A percentile compares a stretch with the other conserved stretches of the same genome.
Evolutionary conservation across 2,113 vertebrate species (phyloP).

Genomic region (Hemicordylus capensis): DNA sequence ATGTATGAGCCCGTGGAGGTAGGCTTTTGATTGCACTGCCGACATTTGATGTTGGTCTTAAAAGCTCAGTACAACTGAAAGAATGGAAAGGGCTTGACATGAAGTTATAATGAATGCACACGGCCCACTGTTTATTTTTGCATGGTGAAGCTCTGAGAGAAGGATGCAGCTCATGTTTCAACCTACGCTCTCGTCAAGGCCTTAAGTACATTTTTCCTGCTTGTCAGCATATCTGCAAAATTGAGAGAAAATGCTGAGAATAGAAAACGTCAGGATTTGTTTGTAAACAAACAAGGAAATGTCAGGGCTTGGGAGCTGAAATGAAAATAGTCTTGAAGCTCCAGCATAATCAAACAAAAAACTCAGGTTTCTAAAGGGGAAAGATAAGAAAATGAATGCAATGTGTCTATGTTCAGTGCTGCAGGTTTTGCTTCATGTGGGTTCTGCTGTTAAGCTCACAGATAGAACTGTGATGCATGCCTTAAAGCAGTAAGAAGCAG

Average conservation of each 20-base stretch:
- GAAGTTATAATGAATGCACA: slow-evolving; percentile 28
- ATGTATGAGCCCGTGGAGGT: background rate
- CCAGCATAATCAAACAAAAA: background rate
- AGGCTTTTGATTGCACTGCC: slow-evolving; percentile 36
- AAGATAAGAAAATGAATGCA: background rate
- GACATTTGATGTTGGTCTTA: background rate
- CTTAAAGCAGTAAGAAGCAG: background rate
- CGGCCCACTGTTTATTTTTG: slow-evolving; percentile 27
- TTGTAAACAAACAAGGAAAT: background rate
- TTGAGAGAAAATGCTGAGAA: background rate
- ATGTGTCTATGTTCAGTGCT: background rate
- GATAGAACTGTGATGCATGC: background rate
- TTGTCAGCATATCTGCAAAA: background rate
- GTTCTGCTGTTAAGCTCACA: background rate
- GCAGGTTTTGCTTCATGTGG: no score
- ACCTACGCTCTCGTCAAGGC: background rate
- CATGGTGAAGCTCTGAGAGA: slow-evolving; percentile 30
- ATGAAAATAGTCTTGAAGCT: background rate
- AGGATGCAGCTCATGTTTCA: background rate
- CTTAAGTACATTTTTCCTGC: background rate
- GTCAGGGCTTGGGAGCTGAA: background rate
- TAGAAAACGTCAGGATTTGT: background rate
- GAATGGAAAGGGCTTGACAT: slow-evolving; percentile 14
- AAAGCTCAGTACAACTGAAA: slow-evolving; percentile 8
- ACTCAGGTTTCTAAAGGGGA: background rate